These are phyloP conservation scores for Subacronicta megacephala DNA, from an alignment of 2,888 invertebrate genomes.

Conservation along the genomic window DNA sequence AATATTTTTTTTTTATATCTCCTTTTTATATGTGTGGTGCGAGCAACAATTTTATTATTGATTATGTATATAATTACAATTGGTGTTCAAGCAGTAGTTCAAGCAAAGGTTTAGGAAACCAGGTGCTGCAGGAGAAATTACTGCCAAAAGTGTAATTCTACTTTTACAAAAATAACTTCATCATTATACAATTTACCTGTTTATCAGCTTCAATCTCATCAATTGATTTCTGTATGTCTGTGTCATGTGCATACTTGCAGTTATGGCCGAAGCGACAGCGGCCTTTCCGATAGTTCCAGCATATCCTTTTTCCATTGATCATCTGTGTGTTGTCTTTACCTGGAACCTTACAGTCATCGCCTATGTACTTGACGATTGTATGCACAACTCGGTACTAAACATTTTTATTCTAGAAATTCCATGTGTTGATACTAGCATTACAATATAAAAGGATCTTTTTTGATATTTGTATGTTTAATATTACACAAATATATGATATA, in stretches of 20 bases:
- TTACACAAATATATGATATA: no score
- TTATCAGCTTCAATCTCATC: constrained; percentile 90
- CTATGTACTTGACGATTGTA: constrained; percentile 90
- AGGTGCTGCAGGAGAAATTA: no score
- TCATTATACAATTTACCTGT: constrained; percentile 64
- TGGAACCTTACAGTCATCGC: constrained; percentile 90
- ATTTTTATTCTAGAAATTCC: constrained; percentile 52
- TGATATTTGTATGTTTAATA: no score
- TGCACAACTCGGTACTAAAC: constrained; percentile 75
- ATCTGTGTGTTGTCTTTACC: constrained; percentile 92
- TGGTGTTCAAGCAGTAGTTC: no score
- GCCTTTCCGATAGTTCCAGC: constrained; percentile 98
- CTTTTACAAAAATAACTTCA: neutral
- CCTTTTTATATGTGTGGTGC: no score
- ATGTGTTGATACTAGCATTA: no score
- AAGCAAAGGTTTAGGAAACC: no score
- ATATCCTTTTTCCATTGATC: constrained; percentile 96
- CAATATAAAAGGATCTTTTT: no score
- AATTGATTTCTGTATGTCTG: constrained; percentile 92
- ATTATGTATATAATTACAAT: no score
- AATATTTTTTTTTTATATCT: no score
- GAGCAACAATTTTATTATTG: no score
- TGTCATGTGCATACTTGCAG: constrained; percentile 97
- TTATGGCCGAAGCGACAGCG: constrained; percentile 97
- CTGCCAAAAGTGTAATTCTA: no score